Evolutionary conservation across 2,113 vertebrate genomes (phyloP), one percentile per base, ranked within the genome.

Genomic region (Progne subis): DNA sequence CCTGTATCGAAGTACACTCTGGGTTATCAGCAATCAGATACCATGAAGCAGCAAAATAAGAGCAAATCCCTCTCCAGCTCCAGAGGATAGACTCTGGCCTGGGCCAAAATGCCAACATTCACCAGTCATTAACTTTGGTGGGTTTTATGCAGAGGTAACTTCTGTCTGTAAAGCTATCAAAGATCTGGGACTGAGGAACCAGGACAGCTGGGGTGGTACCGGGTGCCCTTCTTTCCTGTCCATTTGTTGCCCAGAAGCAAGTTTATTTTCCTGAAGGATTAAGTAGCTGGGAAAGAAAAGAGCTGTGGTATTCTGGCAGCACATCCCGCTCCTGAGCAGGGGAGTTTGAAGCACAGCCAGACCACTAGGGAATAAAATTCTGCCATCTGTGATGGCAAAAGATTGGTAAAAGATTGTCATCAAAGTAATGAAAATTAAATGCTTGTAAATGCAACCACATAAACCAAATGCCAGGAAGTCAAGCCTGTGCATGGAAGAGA

Each of bases 371-470:
- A 95, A 79, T 75, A 88, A 80, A 94, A 91, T 90, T 85, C 75
- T 95, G 64, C 95, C 91, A 96, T 97, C 95, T 96, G 92, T 61
- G 82, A 53, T 64, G 63, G 72, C 37, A 80, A 92, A 86, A 86
- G 94, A 55, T 19, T 43, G 50, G 55, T 67, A 67, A 55, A 55
- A 47, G 50, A 93, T 37, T 37, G 8, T 37, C 37, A 60, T 61
- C 39, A 71, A 92, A 71, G 49, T 91, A 90, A 31, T 63, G 59
- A 59, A 34, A 83, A 87, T 63, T 47, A 91, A 92, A 78, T 87
- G 41, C 59, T 76, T 83, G 11, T 60, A 76, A 92, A 90, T 57
- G 65, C 75, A 89, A n/a, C 49, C 77, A 55, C 47, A 18, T 47
- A 86, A 74, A 85, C 67, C 49, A 82, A 76, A 63, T 50, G n/a